Conservation (phyloP, 2,113 vertebrate species). For the Psettodes erumei region DNA sequence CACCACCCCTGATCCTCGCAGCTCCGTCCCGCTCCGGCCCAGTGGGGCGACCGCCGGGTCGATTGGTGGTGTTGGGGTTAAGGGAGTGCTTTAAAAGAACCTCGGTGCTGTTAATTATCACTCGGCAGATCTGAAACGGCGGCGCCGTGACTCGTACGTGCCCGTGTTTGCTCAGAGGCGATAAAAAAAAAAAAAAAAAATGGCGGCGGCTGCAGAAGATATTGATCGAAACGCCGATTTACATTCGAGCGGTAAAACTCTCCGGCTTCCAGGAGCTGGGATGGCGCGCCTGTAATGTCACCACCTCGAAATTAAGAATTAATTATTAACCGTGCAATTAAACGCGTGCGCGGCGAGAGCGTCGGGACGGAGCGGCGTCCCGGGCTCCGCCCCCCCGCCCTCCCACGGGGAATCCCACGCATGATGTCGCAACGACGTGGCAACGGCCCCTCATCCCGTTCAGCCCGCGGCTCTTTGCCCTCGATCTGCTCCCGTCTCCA, state of each 20-base stretch:
- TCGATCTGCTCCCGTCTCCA: constrained; percentile 67
- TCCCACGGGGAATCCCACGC: constrained; percentile 70
- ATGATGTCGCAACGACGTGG: constrained; percentile 79
- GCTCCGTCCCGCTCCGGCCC: constrained; percentile 26
- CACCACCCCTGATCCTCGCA: constrained; percentile 34
- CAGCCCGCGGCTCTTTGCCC: constrained; percentile 70
- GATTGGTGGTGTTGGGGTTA: too few relatives aligned
- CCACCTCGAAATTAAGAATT: neutral
- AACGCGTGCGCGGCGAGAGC: constrained; percentile 58
- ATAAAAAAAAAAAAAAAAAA: too few relatives aligned
- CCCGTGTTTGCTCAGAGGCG: constrained; percentile 36
- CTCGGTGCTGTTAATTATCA: constrained; percentile 12
- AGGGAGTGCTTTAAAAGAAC: constrained; percentile 48
- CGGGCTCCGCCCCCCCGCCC: constrained; percentile 70
- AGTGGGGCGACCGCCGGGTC: constrained; percentile 5
- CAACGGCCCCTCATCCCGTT: constrained; percentile 73
- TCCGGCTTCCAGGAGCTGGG: too few relatives aligned
- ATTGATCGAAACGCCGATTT: neutral
- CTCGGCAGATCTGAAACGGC: constrained; percentile 12
- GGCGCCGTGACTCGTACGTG: neutral
- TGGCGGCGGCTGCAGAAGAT: neutral
- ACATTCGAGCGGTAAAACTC: too few relatives aligned
- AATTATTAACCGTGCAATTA: constrained; percentile 1
- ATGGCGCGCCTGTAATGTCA: neutral
- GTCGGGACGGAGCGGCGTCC: constrained; percentile 72